Evolutionary conservation across 2,797 vertebrate genomes (phyloP).

Genomic region (Nasua narica): DNA sequence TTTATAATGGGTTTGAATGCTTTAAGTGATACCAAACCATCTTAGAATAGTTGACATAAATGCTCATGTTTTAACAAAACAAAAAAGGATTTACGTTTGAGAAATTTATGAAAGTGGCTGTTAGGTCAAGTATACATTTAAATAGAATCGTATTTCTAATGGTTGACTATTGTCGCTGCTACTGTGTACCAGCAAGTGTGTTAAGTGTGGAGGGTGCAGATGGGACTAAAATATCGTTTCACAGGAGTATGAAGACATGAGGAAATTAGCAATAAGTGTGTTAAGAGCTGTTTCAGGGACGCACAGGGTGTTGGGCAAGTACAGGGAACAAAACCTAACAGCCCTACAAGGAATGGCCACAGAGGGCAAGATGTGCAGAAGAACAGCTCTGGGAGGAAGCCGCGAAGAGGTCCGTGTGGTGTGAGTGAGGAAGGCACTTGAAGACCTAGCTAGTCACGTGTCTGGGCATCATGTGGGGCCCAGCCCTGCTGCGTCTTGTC

Average conservation of each 20-base stretch:
- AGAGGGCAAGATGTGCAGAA: background rate
- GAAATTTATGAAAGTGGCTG: background rate
- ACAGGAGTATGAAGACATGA: background rate
- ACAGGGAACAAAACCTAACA: background rate
- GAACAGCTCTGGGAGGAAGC: background rate
- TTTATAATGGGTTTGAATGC: background rate
- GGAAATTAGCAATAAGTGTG: background rate
- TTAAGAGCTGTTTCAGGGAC: background rate
- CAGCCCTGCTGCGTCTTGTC: background rate
- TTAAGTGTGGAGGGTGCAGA: background rate
- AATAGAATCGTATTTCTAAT: background rate
- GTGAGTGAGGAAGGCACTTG: background rate
- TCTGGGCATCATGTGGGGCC: background rate
- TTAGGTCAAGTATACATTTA: background rate
- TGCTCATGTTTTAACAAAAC: slow-evolving; percentile 30
- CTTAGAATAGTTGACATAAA: background rate
- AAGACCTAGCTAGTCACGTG: background rate
- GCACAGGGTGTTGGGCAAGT: background rate
- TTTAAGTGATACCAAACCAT: background rate
- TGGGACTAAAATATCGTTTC: background rate
- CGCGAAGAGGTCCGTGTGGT: background rate
- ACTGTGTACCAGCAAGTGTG: background rate
- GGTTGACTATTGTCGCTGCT: background rate
- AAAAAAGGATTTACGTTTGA: background rate
- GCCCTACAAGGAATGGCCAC: background rate